A percentile compares a stretch with the other conserved stretches of the same genome.
These are phyloP conservation scores for Synanthedon andrenaeformis DNA, from an alignment of 2,888 invertebrate genomes.

Conservation along the genomic window DNA sequence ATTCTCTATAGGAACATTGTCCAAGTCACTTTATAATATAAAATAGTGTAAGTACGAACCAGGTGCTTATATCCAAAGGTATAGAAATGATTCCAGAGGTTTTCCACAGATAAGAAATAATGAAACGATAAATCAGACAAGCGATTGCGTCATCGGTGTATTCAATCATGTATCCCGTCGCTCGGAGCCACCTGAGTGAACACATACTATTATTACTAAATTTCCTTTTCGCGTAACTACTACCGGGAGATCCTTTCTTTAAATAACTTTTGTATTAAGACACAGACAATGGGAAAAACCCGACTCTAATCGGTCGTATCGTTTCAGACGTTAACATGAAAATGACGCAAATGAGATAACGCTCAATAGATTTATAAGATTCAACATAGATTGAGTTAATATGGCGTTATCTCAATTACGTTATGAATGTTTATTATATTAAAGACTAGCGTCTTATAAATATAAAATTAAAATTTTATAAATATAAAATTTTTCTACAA, in stretches of 20 bases:
- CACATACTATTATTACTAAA: neutral
- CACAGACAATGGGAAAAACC: constrained; percentile 3
- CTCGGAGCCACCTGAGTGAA: neutral
- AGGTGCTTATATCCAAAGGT: neutral
- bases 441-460: too few species aligned
- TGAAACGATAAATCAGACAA: constrained; percentile 51
- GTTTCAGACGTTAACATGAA: constrained; percentile 1
- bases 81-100: neutral
- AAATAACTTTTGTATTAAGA: neutral
- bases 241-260: neutral
- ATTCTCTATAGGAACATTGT: too few species aligned
- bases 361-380: constrained; percentile 12
- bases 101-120: constrained; percentile 21
- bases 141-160: constrained; percentile 46
- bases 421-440: too few species aligned
- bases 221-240: neutral
- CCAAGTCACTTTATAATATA: neutral
- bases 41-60: neutral
- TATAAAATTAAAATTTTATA: too few species aligned
- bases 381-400: neutral
- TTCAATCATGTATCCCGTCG: constrained; percentile 43
- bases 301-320: constrained; percentile 2
- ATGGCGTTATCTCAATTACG: constrained; percentile 24
- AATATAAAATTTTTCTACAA: too few species aligned
- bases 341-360: constrained; percentile 18